Evolutionary conservation across 2,888 invertebrate genomes (phyloP), one percentile per base, ranked within the genome.

Genomic region (Odontomyia ornata): DNA sequence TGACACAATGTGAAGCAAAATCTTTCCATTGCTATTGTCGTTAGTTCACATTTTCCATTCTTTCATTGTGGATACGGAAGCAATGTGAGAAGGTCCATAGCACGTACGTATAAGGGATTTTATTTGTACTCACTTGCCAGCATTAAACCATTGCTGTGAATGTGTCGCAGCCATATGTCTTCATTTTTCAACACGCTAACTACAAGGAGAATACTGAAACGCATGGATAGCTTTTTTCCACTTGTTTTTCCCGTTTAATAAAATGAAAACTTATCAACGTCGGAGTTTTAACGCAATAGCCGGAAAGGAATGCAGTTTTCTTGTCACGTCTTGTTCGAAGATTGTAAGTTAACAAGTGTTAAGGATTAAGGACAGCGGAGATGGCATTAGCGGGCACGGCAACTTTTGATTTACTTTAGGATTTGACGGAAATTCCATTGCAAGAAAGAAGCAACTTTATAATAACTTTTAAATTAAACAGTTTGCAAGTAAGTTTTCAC

Each of bases 191-290:
- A 15, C 7, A 52, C 4, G 52, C n/a, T 4, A 52, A 18, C 18
- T n/a, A 52, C 15, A 52, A n/a, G 52, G 52, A 18, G 13, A 52
- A 4, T 18, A 52, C 3, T 18, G 52, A 52, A 52, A 52, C 3
- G 52, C 52, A n/a, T 4, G 52, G 4, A 13, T 43, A 18, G 52
- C 52, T 3, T 15, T 13, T 15, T 13, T 52, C 52, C 62, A 7
- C 18, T 52, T 52, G 52, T 52, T 52, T 52, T 52, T 52, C 52
- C 52, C n/a, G 15, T 7, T 18, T 57, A 15, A 27, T 28, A 7
- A 62, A 62, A 62, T 28, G 28, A 27, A 62, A 62, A 27, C 62
- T 28, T 62, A 62, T 62, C 62, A 62, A 27, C 28, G 62, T 62
- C 62, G 28, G 27, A 15, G 27, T 25, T 62, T 62, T 62, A 27